Conservation (phyloP, 2,888 invertebrate genomes). For the Gymnoscelis rufifasciata region DNA sequence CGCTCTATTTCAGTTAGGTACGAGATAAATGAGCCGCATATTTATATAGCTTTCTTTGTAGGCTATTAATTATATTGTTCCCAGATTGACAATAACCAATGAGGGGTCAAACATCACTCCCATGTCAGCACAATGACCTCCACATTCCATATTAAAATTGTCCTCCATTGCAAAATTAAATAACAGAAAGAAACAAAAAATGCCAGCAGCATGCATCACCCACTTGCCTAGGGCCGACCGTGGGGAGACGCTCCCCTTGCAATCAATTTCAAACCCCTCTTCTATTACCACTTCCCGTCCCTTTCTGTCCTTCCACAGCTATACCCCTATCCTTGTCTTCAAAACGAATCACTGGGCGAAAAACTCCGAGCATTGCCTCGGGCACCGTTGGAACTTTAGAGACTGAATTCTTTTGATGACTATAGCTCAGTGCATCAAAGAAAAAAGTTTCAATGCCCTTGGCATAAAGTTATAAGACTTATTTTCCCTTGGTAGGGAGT, state of each 20-base stretch:
- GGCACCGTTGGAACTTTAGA: slow-evolving; percentile 50
- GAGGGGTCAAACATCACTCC: background rate
- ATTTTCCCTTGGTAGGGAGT: slow-evolving; percentile 15
- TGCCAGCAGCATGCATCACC: slow-evolving; percentile 55
- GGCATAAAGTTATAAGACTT: slow-evolving; percentile 18
- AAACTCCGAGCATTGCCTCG: slow-evolving; percentile 53
- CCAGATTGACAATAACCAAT: background rate
- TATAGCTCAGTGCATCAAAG: background rate
- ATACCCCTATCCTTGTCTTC: slow-evolving; percentile 41
- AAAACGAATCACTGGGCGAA: slow-evolving; percentile 54
- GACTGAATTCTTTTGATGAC: slow-evolving; percentile 53
- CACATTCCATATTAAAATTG: slow-evolving; percentile 72
- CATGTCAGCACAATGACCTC: slow-evolving; percentile 50
- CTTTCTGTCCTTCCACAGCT: slow-evolving; percentile 32
- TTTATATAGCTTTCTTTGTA: too few relatives aligned
- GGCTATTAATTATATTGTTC: too few relatives aligned
- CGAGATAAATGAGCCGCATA: too few relatives aligned
- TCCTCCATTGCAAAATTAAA: slow-evolving; percentile 75
- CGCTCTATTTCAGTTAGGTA: too few relatives aligned
- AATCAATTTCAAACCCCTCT: slow-evolving; percentile 69
- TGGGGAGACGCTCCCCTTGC: slow-evolving; percentile 70
- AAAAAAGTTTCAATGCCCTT: background rate
- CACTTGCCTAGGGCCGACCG: slow-evolving; percentile 60
- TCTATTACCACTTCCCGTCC: slow-evolving; percentile 49
- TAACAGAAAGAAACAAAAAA: slow-evolving; percentile 72